These are phyloP conservation scores for Xenentodon cancila DNA, from an alignment of 2,797 vertebrate species.

Conservation along the genomic window DNA sequence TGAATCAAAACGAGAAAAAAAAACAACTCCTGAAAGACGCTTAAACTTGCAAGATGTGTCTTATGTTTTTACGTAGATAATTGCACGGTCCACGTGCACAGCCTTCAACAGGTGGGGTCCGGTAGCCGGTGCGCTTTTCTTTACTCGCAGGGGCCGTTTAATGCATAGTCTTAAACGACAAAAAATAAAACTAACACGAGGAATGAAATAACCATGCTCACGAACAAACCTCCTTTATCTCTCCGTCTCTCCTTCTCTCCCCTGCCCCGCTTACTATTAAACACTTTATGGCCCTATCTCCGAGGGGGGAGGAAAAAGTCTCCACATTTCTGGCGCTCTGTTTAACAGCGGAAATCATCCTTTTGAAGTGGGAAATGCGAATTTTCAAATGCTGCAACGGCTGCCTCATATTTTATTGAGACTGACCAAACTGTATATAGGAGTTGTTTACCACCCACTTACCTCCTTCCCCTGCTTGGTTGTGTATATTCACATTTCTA, in stretches of 20 bases:
- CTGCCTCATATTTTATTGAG: conserved; percentile 71
- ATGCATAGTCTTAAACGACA: neutral
- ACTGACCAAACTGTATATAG: conserved; percentile 60
- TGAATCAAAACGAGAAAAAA: no score
- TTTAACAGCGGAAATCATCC: conserved; percentile 58
- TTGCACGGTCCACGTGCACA: neutral
- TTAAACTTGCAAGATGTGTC: no score
- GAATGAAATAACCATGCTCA: conserved; percentile 13
- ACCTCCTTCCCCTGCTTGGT: neutral
- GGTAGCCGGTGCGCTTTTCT: conserved; percentile 18
- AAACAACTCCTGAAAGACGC: no score
- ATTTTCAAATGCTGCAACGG: conserved; percentile 68
- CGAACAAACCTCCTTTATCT: conserved; percentile 14
- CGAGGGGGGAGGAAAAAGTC: conserved; percentile 26
- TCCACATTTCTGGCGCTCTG: conserved; percentile 56
- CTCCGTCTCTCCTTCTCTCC: conserved; percentile 1
- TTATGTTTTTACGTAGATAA: neutral
- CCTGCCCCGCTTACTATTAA: conserved; percentile 58
- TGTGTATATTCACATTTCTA: conserved; percentile 15
- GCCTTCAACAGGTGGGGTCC: conserved; percentile 53
- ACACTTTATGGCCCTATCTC: conserved; percentile 50
- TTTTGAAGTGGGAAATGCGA: conserved; percentile 66
- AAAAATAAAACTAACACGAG: neutral
- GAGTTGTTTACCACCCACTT: conserved; percentile 38
- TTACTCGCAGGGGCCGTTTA: conserved; percentile 29